Evolutionary conservation across 2,113 vertebrate species (phyloP).

Genomic region (Neodon shergylaensis): DNA sequence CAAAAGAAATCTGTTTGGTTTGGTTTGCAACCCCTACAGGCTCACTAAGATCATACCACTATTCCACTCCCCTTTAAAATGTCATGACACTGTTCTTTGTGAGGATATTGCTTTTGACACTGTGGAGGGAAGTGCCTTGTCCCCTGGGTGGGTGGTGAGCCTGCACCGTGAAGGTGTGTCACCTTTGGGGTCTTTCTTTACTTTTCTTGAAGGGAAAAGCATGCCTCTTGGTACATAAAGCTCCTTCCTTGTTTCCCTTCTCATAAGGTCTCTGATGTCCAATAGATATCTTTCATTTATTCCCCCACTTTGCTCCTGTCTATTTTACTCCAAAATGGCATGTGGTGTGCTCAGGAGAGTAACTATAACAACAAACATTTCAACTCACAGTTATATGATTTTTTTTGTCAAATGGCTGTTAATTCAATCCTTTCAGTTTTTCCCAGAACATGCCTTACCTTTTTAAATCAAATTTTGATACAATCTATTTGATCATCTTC

Average conservation of each 20-base stretch:
- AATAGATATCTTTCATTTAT: too few relatives aligned
- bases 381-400: neutral
- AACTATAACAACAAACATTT: neutral
- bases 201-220: neutral
- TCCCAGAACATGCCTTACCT: neutral
- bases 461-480: neutral
- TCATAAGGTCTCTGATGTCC: neutral
- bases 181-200: neutral
- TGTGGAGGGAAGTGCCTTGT: neutral
- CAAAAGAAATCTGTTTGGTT: neutral
- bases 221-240: neutral
- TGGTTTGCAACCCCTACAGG: neutral
- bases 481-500: neutral
- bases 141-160: neutral
- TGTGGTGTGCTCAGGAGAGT: neutral
- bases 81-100: neutral
- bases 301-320: neutral
- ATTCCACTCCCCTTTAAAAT: neutral
- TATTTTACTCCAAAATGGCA: neutral
- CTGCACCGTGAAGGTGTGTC: neutral
- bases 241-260: neutral
- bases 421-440: neutral
- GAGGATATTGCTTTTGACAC: neutral
- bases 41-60: accelerated
- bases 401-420: neutral